A percentile compares a stretch with the other conserved stretches of the same genome.
Conservation (phyloP, 2,888 invertebrate species). For the Tethea ocularis region DNA sequence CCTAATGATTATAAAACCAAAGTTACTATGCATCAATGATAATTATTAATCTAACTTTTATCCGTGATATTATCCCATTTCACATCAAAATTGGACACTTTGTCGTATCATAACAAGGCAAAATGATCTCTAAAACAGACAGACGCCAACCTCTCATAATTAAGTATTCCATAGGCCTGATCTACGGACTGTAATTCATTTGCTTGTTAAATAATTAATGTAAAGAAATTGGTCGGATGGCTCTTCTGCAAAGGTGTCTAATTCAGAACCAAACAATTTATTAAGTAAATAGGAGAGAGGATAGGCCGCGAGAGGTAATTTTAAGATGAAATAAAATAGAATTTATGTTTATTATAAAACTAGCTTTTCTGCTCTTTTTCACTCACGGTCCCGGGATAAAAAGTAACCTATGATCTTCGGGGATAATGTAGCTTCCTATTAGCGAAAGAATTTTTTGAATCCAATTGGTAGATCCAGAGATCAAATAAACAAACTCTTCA, state of each 20-base stretch:
- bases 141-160: conserved; percentile 4
- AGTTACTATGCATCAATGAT: no score
- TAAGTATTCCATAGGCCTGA: conserved; percentile 9
- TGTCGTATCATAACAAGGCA: not conserved
- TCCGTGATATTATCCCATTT: not conserved
- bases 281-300: conserved; percentile 12
- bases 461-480: no score
- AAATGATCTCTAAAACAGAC: conserved; percentile 1
- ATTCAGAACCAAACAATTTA: conserved; percentile 7
- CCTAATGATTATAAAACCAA: no score
- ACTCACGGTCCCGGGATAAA: no score
- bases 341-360: not conserved
- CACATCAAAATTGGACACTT: not conserved
- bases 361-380: no score
- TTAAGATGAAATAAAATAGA: conserved; percentile 2
- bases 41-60: not conserved
- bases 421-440: no score
- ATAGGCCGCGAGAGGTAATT: conserved; percentile 5
- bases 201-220: conserved; percentile 19
- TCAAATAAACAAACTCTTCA: no score
- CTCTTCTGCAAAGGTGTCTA: conserved; percentile 1
- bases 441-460: no score
- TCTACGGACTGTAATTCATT: conserved; percentile 15
- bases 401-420: no score
- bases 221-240: conserved; percentile 14